Evolutionary conservation across 2,888 invertebrate species (phyloP).

Genomic region (Eilema caniola): DNA sequence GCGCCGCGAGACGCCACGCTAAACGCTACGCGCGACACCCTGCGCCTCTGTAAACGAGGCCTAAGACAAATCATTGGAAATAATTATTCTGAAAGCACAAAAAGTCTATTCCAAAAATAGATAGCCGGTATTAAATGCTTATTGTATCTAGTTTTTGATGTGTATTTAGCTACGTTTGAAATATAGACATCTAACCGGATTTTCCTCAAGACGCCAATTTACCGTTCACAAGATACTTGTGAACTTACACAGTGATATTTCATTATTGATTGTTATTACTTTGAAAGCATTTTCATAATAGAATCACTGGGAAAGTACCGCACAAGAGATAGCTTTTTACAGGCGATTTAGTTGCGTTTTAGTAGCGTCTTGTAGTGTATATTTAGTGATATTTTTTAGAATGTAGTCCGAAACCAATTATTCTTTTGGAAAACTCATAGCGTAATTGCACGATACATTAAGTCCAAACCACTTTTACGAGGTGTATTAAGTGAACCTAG

Average conservation of each 20-base stretch:
- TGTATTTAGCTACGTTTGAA: slow-evolving; percentile 2
- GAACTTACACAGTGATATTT: slow-evolving; percentile 3
- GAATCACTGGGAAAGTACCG: not conserved
- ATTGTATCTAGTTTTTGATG: not conserved
- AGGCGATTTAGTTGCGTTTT: too few species aligned
- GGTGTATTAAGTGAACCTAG: too few species aligned
- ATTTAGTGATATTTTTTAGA: too few species aligned
- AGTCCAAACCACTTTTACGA: too few species aligned
- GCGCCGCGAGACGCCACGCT: too few species aligned
- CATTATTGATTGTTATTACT: slow-evolving; percentile 2
- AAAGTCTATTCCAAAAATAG: not conserved
- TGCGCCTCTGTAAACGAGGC: not conserved
- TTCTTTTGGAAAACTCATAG: too few species aligned
- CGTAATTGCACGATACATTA: too few species aligned
- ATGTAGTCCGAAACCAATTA: too few species aligned
- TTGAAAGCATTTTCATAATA: not conserved
- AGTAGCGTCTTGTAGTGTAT: too few species aligned
- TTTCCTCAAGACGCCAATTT: slow-evolving; percentile 47
- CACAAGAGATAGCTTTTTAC: not conserved
- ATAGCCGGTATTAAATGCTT: slow-evolving; percentile 3
- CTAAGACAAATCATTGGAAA: not conserved
- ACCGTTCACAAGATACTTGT: slow-evolving; percentile 15
- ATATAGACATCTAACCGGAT: slow-evolving; percentile 39
- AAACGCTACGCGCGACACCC: too few species aligned
- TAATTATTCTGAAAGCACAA: not conserved